Conservation (phyloP, 2,888 invertebrate species). For the Hypsopygia costalis region DNA sequence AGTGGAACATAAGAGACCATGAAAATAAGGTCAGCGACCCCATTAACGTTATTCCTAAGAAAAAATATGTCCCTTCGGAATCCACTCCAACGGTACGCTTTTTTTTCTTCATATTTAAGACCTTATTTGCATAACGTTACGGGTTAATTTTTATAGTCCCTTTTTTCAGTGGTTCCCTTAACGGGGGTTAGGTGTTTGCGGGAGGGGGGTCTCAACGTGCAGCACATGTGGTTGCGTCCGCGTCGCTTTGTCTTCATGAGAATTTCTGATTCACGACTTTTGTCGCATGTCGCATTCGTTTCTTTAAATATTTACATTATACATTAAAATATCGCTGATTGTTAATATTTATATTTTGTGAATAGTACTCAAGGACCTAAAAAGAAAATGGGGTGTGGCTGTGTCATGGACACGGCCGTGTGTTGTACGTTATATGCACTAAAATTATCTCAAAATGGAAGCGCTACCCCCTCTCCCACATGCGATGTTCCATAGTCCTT, state of each 20-base stretch:
- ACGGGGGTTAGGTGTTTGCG: slow-evolving; percentile 44
- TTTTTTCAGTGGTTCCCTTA: slow-evolving; percentile 70
- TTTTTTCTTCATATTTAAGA: slow-evolving; percentile 12
- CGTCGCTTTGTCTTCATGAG: slow-evolving; percentile 58
- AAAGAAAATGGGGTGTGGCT: too few species aligned
- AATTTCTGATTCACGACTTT: slow-evolving; percentile 70
- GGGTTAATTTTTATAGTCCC: slow-evolving; percentile 35
- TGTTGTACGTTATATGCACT: too few species aligned
- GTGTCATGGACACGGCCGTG: too few species aligned
- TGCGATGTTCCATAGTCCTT: too few species aligned
- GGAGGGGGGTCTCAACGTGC: slow-evolving; percentile 55
- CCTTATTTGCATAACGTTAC: slow-evolving; percentile 27
- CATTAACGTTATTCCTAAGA: slow-evolving; percentile 25
- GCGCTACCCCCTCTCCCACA: too few species aligned
- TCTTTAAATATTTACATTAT: slow-evolving; percentile 23
- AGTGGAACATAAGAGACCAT: too few species aligned
- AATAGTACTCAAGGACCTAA: too few species aligned
- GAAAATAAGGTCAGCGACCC: slow-evolving; percentile 20
- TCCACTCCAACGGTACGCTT: not conserved
- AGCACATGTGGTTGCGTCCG: slow-evolving; percentile 58
- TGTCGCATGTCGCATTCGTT: slow-evolving; percentile 42
- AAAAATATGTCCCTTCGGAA: slow-evolving; percentile 43
- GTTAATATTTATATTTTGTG: too few species aligned
- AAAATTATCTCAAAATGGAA: too few species aligned
- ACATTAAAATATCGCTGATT: slow-evolving; percentile 13